phyloP scores from a whole-genome alignment of 1,140 invertebrate genomes.

The Drosophila auraria region DNA sequence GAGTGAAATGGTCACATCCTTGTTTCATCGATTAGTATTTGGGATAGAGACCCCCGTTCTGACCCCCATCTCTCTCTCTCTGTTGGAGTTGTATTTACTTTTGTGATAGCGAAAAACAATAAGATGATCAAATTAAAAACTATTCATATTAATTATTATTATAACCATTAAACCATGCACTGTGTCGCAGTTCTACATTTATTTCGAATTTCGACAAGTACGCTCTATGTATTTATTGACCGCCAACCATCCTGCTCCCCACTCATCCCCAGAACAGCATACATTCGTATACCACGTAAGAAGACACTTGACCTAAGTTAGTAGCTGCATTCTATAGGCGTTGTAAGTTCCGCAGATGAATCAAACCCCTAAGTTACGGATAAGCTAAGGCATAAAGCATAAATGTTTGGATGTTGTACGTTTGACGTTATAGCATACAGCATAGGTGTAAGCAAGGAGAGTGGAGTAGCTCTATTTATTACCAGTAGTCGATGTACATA shows the following conservation, averaged over 20 bases:
- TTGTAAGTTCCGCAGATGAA: conserved; percentile 48
- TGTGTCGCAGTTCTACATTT: conserved; percentile 35
- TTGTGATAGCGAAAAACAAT: conserved; percentile 80
- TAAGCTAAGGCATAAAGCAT: conserved; percentile 27
- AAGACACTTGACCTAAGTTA: conserved; percentile 74
- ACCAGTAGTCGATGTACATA: conserved; percentile 45
- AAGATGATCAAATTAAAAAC: conserved; percentile 71
- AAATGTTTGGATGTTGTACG: conserved; percentile 74
- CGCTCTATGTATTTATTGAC: conserved; percentile 57
- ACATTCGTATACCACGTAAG: conserved; percentile 74
- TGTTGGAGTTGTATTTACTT: conserved; percentile 80
- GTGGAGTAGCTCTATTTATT: conserved; percentile 22
- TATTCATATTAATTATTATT: conserved; percentile 50
- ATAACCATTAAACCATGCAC: conserved; percentile 26
- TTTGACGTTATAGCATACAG: conserved; percentile 67
- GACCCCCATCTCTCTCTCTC: conserved; percentile 20
- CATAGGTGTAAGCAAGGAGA: conserved; percentile 15
- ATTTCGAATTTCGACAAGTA: conserved; percentile 58
- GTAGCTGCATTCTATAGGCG: conserved; percentile 48
- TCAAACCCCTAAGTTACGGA: conserved; percentile 32
- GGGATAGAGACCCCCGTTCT: conserved; percentile 22
- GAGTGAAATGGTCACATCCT: conserved; percentile 40
- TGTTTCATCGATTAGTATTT: conserved; percentile 38
- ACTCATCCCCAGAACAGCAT: conserved; percentile 47
- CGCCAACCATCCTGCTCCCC: conserved; percentile 9